Percentiles rank a stretch among this genome's conserved stretches.
phyloP scores from a whole-genome alignment of 1,140 invertebrate species.

The Chironomus tepperi region DNA sequence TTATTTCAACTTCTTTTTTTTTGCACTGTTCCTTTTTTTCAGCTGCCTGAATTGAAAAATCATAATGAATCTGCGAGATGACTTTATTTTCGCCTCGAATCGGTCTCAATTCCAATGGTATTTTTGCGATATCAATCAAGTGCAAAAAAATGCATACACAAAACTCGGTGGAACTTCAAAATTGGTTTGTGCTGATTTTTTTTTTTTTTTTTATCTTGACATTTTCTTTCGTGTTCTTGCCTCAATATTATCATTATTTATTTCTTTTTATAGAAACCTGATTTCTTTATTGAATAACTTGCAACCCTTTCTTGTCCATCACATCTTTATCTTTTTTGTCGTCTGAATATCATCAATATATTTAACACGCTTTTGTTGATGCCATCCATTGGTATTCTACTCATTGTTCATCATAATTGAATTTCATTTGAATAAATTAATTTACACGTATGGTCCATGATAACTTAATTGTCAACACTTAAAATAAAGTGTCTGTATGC shows the following conservation, averaged over 20 bases:
- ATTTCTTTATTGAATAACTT: background rate
- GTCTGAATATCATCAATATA: background rate
- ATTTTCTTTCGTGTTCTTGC: too few relatives aligned
- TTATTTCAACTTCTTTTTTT: slow-evolving; percentile 1
- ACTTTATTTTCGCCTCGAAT: slow-evolving; percentile 16
- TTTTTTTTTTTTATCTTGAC: too few relatives aligned
- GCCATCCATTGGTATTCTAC: too few relatives aligned
- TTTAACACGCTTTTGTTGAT: background rate
- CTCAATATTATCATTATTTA: too few relatives aligned
- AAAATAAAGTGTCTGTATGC: too few relatives aligned
- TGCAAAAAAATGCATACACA: background rate
- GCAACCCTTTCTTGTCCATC: slow-evolving; percentile 1
- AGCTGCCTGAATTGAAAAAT: slow-evolving; percentile 12
- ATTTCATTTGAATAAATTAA: too few relatives aligned
- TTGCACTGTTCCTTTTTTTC: slow-evolving; percentile 16
- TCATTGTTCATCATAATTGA: too few relatives aligned
- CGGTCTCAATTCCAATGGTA: background rate
- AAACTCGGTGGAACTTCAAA: background rate
- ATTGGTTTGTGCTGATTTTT: background rate
- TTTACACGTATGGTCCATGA: too few relatives aligned
- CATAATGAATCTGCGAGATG: slow-evolving; percentile 20
- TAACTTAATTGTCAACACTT: too few relatives aligned
- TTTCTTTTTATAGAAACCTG: slow-evolving; percentile 16
- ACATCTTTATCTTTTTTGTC: background rate
- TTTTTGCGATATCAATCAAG: slow-evolving; percentile 19